phyloP scores from a whole-genome alignment of 2,888 invertebrate genomes.

The Azorinus chamasolen region DNA sequence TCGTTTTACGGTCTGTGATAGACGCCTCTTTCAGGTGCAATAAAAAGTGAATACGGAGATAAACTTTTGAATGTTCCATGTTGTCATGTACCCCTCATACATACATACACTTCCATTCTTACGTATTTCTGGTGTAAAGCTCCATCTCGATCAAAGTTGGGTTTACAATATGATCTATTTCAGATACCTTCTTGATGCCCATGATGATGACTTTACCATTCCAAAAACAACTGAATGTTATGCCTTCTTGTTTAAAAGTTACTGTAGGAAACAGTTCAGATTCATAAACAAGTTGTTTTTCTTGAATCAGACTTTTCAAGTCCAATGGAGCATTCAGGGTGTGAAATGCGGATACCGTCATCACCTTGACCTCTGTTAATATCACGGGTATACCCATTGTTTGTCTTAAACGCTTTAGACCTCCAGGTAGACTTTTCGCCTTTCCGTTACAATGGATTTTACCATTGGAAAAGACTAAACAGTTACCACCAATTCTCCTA shows the following conservation, averaged over 20 bases:
- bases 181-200: not conserved
- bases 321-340: constrained; percentile 6
- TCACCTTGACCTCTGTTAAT: not conserved
- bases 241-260: constrained; percentile 5
- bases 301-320: constrained; percentile 2
- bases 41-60: too few relatives aligned
- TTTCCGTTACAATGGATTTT: constrained; percentile 36
- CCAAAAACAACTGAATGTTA: constrained; percentile 18
- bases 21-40: constrained; percentile 7
- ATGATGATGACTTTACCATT: constrained; percentile 14
- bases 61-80: constrained; percentile 7
- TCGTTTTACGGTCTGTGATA: constrained; percentile 8
- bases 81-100: not conserved
- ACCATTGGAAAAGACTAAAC: constrained; percentile 35
- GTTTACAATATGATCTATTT: constrained; percentile 15
- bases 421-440: constrained; percentile 7
- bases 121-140: constrained; percentile 3
- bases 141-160: constrained; percentile 14
- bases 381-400: constrained; percentile 1
- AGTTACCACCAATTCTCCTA: constrained; percentile 33
- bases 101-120: constrained; percentile 6
- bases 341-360: constrained; percentile 20
- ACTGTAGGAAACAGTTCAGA: constrained; percentile 26
- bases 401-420: constrained; percentile 17
- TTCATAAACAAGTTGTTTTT: constrained; percentile 20